Evolutionary conservation across 2,113 vertebrate genomes (phyloP).

Genomic region (Synchiropus splendidus): DNA sequence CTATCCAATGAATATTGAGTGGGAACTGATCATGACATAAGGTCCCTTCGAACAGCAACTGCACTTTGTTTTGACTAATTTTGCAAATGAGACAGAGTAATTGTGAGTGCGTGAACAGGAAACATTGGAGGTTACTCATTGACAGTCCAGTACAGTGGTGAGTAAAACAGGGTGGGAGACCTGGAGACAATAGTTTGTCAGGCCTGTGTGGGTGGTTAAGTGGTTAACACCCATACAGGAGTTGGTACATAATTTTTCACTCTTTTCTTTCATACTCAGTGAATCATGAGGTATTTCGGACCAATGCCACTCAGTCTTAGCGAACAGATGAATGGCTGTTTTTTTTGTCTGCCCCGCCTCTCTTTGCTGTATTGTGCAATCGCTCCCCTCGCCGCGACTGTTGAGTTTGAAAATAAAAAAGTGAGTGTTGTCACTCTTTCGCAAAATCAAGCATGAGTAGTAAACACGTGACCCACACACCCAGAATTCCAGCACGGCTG

Average conservation of each 20-base stretch:
- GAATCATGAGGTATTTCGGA: constrained; percentile 35
- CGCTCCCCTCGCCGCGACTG: constrained; percentile 11
- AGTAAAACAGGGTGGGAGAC: constrained; percentile 24
- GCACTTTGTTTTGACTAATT: too few species aligned
- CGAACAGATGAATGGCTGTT: constrained; percentile 45
- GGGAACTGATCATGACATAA: too few species aligned
- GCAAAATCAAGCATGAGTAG: constrained; percentile 15
- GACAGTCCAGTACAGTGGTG: constrained; percentile 21
- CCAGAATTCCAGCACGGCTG: constrained; percentile 26
- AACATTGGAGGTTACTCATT: constrained; percentile 42
- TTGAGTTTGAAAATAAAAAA: background rate
- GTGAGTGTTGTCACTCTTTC: background rate
- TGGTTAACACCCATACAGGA: constrained; percentile 42
- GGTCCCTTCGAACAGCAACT: too few species aligned
- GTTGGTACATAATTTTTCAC: constrained; percentile 33
- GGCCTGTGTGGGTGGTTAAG: constrained; percentile 43
- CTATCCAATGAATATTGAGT: too few species aligned
- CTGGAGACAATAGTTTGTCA: constrained; percentile 29
- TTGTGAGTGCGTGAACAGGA: too few species aligned
- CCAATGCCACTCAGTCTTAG: constrained; percentile 41
- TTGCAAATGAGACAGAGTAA: too few species aligned
- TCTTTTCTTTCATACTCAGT: constrained; percentile 32
- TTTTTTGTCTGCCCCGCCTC: constrained; percentile 29
- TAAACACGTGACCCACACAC: constrained; percentile 37
- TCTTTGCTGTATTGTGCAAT: constrained; percentile 17